A percentile compares a stretch with the other conserved stretches of the same genome.
Evolutionary conservation across 2,797 vertebrate genomes (phyloP).

Genomic region (Danio aesculapii): DNA sequence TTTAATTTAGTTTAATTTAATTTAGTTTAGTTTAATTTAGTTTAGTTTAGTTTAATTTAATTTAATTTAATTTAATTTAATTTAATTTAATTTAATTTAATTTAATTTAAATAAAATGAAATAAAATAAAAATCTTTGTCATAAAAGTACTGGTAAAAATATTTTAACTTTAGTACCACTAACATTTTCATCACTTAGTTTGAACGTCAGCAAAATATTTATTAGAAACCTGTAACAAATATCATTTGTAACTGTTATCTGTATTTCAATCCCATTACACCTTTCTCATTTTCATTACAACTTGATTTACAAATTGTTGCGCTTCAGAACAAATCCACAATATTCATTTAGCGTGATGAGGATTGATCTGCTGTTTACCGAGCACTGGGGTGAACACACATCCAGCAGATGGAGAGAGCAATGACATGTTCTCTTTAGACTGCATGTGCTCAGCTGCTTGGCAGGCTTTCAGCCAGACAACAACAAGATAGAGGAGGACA

Average conservation of each 20-base stretch:
- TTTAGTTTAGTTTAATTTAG: too few species aligned
- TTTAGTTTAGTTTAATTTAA: too few species aligned
- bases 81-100: too few species aligned
- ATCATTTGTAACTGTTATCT: not conserved
- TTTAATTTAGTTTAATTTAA: too few species aligned
- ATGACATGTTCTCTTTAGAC: constrained; percentile 23
- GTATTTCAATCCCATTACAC: not conserved
- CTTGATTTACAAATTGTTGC: not conserved
- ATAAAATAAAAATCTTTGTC: too few species aligned
- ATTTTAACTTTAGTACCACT: too few species aligned
- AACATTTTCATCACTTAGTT: too few species aligned
- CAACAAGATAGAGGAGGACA: not conserved
- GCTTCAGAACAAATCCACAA: not conserved
- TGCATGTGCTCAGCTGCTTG: not conserved
- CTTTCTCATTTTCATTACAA: not conserved
- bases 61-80: too few species aligned
- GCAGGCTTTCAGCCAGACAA: constrained; percentile 5
- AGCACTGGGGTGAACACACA: constrained; percentile 13
- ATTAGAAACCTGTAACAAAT: not conserved
- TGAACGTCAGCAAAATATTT: too few species aligned
- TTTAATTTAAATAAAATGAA: too few species aligned
- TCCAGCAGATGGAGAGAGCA: constrained; percentile 34
- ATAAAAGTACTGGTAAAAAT: too few species aligned
- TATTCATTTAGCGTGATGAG: not conserved
- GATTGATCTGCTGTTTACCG: constrained; percentile 6